phyloP scores from a whole-genome alignment of 2,888 invertebrate species.

The Himalopsyche tibetana region DNA sequence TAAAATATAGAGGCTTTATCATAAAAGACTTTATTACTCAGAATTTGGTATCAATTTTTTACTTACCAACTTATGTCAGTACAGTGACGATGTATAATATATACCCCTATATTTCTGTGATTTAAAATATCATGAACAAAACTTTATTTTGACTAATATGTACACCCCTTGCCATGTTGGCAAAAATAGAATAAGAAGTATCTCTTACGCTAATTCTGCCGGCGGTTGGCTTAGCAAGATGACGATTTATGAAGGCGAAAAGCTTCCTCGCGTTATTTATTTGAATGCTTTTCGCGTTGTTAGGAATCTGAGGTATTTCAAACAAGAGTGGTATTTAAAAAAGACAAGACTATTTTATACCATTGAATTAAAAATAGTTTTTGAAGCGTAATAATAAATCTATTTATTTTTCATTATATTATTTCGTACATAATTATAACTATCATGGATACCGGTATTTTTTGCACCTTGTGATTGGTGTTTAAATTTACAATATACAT shows the following conservation, averaged over 20 bases:
- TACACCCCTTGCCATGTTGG: background rate
- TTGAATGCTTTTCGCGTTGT: constrained; percentile 32
- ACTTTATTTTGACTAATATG: background rate
- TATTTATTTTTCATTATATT: no score
- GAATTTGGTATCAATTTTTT: no score
- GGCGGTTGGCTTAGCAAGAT: constrained; percentile 21
- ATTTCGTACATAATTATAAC: no score
- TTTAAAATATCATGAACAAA: no score
- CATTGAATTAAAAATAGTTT: background rate
- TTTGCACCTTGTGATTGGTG: no score
- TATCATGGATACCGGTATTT: no score
- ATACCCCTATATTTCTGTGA: no score
- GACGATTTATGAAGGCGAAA: constrained; percentile 37
- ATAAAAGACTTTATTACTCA: no score
- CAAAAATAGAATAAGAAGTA: constrained; percentile 34
- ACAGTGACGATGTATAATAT: no score
- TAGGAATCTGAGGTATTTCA: constrained; percentile 12
- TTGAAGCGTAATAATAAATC: background rate
- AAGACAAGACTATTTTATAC: background rate
- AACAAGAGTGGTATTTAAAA: background rate
- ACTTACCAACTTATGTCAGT: no score
- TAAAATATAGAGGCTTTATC: no score
- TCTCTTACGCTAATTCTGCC: constrained; percentile 49
- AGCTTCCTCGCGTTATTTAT: constrained; percentile 35
- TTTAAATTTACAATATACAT: no score